Evolutionary conservation across 2,888 invertebrate genomes (phyloP).

Genomic region (Cosmopolites sordidus): DNA sequence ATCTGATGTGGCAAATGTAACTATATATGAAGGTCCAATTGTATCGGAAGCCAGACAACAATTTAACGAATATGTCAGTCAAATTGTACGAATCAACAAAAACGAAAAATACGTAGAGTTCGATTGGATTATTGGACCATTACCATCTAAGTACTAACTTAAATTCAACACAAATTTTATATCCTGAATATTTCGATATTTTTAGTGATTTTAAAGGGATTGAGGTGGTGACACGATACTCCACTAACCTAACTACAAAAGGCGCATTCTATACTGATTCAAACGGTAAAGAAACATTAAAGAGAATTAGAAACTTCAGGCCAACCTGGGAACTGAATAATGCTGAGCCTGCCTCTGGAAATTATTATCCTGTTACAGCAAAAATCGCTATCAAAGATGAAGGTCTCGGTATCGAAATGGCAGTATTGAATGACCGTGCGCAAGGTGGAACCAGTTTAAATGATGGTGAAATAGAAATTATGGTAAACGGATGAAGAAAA

Average conservation of each 20-base stretch:
- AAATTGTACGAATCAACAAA: constrained; percentile 65
- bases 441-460: constrained; percentile 75
- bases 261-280: constrained; percentile 86
- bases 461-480: constrained; percentile 74
- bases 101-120: constrained; percentile 57
- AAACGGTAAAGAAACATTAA: constrained; percentile 83
- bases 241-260: constrained; percentile 58
- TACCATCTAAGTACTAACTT: constrained; percentile 11
- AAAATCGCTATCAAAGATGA: constrained; percentile 66
- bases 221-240: constrained; percentile 75
- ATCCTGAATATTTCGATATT: too few species aligned
- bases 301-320: constrained; percentile 62
- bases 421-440: constrained; percentile 70
- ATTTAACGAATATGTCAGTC: constrained; percentile 67
- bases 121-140: constrained; percentile 69
- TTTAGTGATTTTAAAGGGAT: constrained; percentile 64
- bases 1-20: constrained; percentile 36
- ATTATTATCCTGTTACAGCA: constrained; percentile 91
- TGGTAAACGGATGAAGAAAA: constrained; percentile 50
- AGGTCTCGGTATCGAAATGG: constrained; percentile 47
- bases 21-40: constrained; percentile 53
- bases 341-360: constrained; percentile 72
- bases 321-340: constrained; percentile 70
- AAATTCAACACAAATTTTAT: too few species aligned
- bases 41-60: constrained; percentile 70